Base-by-base conservation (phyloP, 2,113 vertebrate species). In the Picathartes gymnocephalus region DNA sequence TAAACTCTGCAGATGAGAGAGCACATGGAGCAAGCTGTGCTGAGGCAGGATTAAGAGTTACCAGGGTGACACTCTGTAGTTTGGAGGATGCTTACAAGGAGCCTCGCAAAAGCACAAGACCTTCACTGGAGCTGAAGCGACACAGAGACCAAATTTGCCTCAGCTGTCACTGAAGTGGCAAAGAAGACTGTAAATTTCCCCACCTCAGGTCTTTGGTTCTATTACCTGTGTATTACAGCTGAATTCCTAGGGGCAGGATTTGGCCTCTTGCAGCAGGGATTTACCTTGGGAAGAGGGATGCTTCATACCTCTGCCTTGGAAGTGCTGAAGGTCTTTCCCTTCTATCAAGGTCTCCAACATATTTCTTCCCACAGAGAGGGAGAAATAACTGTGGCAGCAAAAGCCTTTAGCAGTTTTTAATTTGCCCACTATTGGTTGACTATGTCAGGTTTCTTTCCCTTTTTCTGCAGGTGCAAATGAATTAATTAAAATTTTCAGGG, bases 1-100 rank as follows among this genome's bases (percentile, higher is more conserved):
- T 82, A 90, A 88, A 77, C 76, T 66, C 65, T 0, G 2, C 85
- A 86, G 82, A 92, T 62, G 88, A 90, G 81, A 80, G 56, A 92
- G 79, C 56, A 25, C 7, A 9, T 11, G 24, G 79, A 92, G 88
- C 90, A 78, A 60, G 40, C 87, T 68, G 68, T 93, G 90, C 94
- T 62, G 64, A 77, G 73, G 79, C 90, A 90, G 90, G 92, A 96
- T 80, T 81, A 86, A 33, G 95, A 90, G 79, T 88, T 97, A 93
- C 93, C 93, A 86, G 85, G 93, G 90, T 88, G 88, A 95, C 66
- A 90, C 90, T 90, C 66, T 16, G 47, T 51, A 81, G 84, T 94
- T 92, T 87, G 81, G 40, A 48, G 71, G 92, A 90, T 83, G 89
- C 81, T 93, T 81, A 77, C 81, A 88, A 51, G 5, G 44, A 93